Base-by-base conservation (phyloP, 2,797 vertebrate species). In the Sparidentex hasta region DNA sequence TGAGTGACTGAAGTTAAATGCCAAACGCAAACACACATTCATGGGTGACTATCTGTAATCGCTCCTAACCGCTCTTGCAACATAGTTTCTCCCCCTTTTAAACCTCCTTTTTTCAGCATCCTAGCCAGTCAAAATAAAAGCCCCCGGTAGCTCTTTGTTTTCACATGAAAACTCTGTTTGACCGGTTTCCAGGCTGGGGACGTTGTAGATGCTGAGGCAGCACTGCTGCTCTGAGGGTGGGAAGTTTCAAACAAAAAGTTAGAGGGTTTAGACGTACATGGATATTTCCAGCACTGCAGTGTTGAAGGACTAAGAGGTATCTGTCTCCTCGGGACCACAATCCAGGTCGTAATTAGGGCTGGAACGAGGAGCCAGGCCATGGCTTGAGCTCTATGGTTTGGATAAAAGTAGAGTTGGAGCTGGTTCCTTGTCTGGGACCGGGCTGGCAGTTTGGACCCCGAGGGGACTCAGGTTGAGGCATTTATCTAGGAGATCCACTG, bases 401-500 rank as follows among this genome's bases (percentile, higher is more conserved):
- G 82, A 83, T 86, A 21, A 81, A 73, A 54, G 56, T 75, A 29
- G 78, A 83, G 52, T 73, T 77, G 65, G 75, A 80, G 74, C 75
- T 81, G 67, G 74, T 72, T 86, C 62, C 76, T 78, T 23, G 71
- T 87, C 76, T 84, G 86, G 80, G 73, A 77, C 63, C 74, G 73
- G 71, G 73, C 89, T 92, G 78, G 90, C 80, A 83, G 77, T 88
- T 85, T 78, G 77, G 87, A 85, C 88, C 92, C 90, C 44, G 47
- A 76, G 94, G 93, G 90, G 88, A 89, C 76, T 92, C 71, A 78
- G 78, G 91, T 91, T 93, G 86, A 91, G 81, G 90, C 92, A 95
- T 95, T 93, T 93, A 95, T 96, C 93, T 94, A 71, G 87, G 91
- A 93, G 90, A 90, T 92, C 88, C 91, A 88, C 93, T 87, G 93